phyloP scores from a whole-genome alignment of 2,888 invertebrate species.

The Emmelina monodactyla region DNA sequence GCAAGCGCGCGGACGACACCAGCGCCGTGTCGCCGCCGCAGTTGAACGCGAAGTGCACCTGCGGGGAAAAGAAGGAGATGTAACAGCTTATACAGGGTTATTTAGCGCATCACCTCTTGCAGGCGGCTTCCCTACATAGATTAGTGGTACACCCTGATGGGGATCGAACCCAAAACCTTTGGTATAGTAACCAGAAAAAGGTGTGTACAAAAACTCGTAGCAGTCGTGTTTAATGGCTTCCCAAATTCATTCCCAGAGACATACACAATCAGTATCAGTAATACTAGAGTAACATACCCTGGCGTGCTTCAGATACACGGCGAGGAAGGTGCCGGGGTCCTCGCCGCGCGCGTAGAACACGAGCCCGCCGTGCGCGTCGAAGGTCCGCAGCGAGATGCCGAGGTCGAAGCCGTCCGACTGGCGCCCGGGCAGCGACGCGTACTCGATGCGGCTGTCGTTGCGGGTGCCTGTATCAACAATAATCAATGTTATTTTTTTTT shows the following conservation, averaged over 20 bases:
- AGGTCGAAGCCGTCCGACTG: constrained; percentile 76
- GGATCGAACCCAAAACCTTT: too few relatives aligned
- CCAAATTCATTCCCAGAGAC: too few relatives aligned
- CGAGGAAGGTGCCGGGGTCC: constrained; percentile 73
- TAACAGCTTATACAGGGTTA: too few relatives aligned
- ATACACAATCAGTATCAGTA: too few relatives aligned
- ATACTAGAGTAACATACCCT: constrained; percentile 65
- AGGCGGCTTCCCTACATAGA: too few relatives aligned
- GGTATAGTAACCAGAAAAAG: too few relatives aligned
- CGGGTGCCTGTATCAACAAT: constrained; percentile 67
- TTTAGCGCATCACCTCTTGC: too few relatives aligned
- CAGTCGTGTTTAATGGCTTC: too few relatives aligned
- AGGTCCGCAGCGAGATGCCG: constrained; percentile 80
- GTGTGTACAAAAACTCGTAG: too few relatives aligned
- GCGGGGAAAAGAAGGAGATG: too few relatives aligned
- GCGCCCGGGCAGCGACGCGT: constrained; percentile 65
- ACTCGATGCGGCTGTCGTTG: constrained; percentile 77
- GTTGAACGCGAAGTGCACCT: constrained; percentile 76
- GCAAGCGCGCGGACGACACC: constrained; percentile 62
- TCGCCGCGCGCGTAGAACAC: constrained; percentile 81
- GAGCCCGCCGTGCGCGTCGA: constrained; percentile 75
- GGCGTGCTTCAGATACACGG: constrained; percentile 78
- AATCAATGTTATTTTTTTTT: too few relatives aligned
- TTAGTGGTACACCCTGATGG: too few relatives aligned
- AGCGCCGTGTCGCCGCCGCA: constrained; percentile 71